phyloP scores from a whole-genome alignment of 2,797 vertebrate species.

The Oreochromis grahami region DNA sequence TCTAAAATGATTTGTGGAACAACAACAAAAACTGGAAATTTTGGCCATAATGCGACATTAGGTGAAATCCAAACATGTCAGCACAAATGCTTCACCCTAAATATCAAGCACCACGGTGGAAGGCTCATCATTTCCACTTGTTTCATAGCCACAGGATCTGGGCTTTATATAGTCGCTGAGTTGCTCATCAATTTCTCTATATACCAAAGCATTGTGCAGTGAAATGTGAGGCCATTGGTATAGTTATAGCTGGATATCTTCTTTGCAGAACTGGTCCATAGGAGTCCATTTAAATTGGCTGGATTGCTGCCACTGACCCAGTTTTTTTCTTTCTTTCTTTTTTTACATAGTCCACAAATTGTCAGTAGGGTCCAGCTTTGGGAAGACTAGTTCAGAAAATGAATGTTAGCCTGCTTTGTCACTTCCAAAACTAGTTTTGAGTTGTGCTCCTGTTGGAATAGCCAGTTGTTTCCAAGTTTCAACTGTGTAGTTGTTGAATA shows the following conservation, averaged over 20 bases:
- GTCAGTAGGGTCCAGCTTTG: neutral
- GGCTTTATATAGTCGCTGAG: neutral
- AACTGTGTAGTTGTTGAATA: neutral
- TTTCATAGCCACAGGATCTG: neutral
- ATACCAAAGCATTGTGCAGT: neutral
- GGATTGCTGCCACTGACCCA: rapidly evolving
- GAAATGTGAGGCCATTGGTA: neutral
- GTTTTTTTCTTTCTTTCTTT: neutral
- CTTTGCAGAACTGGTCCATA: neutral
- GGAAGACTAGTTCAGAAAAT: neutral
- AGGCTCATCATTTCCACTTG: rapidly evolving
- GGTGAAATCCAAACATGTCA: neutral
- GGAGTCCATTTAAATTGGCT: neutral
- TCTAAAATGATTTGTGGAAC: neutral
- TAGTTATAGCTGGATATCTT: neutral
- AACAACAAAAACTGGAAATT: neutral
- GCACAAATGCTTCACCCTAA: neutral
- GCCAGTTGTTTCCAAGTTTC: neutral
- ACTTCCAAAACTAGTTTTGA: neutral
- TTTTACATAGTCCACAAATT: neutral
- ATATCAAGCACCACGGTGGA: neutral
- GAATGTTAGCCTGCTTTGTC: neutral
- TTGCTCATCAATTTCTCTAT: neutral
- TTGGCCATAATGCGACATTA: neutral
- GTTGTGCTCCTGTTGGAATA: neutral